A percentile compares a stretch with the other conserved stretches of the same genome.
These are phyloP conservation scores for Agrotis ipsilon DNA, from an alignment of 2,888 invertebrate genomes.

Conservation along the genomic window DNA sequence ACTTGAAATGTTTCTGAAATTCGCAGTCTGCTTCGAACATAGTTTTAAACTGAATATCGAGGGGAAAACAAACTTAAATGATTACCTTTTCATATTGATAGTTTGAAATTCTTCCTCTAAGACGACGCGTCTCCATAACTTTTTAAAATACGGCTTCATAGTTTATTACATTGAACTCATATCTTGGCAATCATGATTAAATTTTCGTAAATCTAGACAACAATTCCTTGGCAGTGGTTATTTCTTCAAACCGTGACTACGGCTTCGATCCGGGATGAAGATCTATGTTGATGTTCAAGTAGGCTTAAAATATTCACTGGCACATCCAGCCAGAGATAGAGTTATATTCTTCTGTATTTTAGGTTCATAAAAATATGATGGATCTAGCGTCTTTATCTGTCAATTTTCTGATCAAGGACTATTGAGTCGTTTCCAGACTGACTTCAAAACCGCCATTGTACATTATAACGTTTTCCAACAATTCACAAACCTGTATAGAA, in stretches of 20 bases:
- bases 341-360: no score
- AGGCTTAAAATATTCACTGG: no score
- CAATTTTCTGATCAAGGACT: background rate
- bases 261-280: no score
- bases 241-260: no score
- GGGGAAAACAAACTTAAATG: background rate
- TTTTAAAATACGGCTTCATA: no score
- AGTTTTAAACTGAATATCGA: background rate
- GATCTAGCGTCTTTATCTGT: background rate
- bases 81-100: background rate
- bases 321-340: no score
- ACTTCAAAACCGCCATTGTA: constrained; percentile 8
- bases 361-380: no score
- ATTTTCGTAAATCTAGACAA: background rate
- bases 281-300: no score
- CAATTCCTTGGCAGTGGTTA: background rate
- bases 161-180: background rate
- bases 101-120: background rate
- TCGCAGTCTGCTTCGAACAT: background rate
- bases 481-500: constrained; percentile 33
- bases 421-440: background rate
- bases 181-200: background rate
- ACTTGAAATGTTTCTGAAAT: background rate
- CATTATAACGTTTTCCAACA: constrained; percentile 26
- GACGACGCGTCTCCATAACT: no score